Conservation (phyloP, 2,113 vertebrate species). For the Collichthys lucidus region DNA sequence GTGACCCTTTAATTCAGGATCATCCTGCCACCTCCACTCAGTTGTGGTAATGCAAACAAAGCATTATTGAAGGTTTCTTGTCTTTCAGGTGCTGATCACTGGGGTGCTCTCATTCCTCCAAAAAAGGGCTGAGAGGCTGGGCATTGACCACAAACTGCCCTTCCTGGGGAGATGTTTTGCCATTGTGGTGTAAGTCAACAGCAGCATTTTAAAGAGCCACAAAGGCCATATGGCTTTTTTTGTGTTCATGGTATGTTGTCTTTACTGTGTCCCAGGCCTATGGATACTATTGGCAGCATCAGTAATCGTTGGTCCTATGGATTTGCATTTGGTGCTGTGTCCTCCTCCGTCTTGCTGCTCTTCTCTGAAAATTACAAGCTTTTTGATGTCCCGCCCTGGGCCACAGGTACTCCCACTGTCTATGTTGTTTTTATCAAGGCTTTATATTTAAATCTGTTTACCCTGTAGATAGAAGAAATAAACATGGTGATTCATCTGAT, state of each 20-base stretch:
- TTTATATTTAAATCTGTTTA: not conserved
- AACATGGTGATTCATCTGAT: not conserved
- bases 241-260: not conserved
- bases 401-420: conserved; percentile 81
- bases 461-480: not conserved
- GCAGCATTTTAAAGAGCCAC: not conserved
- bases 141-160: conserved; percentile 79
- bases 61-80: not conserved
- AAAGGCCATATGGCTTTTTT: not conserved
- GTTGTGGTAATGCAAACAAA: not conserved
- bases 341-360: conserved; percentile 87
- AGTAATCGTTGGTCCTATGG: conserved; percentile 92
- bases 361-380: conserved; percentile 87
- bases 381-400: conserved; percentile 84
- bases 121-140: conserved; percentile 71
- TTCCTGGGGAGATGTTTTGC: conserved; percentile 84
- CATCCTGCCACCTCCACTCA: not conserved
- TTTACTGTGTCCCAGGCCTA: conserved; percentile 80
- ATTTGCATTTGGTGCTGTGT: conserved; percentile 89
- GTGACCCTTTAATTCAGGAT: not conserved
- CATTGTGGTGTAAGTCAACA: conserved; percentile 87
- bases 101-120: conserved; percentile 88
- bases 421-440: not conserved
- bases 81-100: conserved; percentile 84
- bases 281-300: conserved; percentile 88